Conservation (phyloP, 1,140 invertebrate species). For the Rhynchophorus ferrugineus region DNA sequence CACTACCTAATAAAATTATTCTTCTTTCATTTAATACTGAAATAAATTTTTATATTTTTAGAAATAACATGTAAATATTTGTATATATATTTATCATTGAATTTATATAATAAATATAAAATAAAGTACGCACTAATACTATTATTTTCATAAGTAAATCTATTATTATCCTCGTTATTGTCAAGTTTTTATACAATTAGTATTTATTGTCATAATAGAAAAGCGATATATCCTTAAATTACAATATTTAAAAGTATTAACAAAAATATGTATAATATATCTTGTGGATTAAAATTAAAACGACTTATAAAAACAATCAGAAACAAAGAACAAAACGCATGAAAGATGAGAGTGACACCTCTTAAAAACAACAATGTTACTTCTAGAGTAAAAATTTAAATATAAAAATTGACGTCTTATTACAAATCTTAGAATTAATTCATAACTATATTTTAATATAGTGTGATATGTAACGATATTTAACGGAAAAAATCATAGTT, state of each 20-base stretch:
- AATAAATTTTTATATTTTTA: too few species aligned
- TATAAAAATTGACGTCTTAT: conserved; percentile 17
- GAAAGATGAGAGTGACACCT: neutral
- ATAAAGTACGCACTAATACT: too few species aligned
- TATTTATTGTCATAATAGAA: neutral
- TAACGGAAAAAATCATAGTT: conserved; percentile 5
- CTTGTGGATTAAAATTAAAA: neutral
- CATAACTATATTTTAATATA: conserved; percentile 11
- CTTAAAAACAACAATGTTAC: neutral
- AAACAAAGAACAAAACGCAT: too few species aligned
- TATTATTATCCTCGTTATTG: neutral
- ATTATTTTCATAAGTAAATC: neutral
- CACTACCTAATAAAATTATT: too few species aligned
- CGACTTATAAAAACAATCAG: too few species aligned
- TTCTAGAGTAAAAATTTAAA: conserved; percentile 4
- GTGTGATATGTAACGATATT: conserved; percentile 23
- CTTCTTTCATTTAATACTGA: too few species aligned
- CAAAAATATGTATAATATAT: neutral
- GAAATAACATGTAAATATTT: too few species aligned
- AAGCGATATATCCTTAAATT: conserved; percentile 3
- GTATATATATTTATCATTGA: too few species aligned
- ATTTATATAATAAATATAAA: too few species aligned
- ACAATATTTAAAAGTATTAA: conserved; percentile 2
- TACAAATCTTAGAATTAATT: conserved; percentile 14
- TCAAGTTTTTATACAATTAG: neutral